A percentile compares a stretch with the other conserved stretches of the same genome.
Conservation (phyloP, 2,113 vertebrate genomes). For the Parus major region DNA sequence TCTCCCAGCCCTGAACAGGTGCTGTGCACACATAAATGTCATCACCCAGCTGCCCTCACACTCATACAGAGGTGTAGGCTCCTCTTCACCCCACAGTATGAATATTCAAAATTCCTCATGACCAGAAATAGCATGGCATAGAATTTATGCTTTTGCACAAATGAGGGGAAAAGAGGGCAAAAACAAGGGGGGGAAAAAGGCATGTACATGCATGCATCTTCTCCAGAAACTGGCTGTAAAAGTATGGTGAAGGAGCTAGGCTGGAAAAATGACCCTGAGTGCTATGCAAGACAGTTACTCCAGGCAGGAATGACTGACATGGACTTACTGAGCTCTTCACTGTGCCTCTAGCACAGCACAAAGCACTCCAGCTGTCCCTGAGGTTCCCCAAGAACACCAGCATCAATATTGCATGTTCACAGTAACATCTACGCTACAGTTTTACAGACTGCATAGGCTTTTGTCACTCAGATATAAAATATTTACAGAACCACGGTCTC, state of each 20-base stretch:
- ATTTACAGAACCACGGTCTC: not conserved
- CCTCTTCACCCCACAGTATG: not conserved
- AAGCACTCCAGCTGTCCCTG: not conserved
- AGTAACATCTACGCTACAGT: not conserved
- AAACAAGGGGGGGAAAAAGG: rapidly evolving
- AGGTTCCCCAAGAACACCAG: not conserved
- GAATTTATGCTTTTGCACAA: not conserved
- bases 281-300: not conserved
- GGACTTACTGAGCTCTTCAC: not conserved
- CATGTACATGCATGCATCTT: not conserved
- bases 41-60: not conserved
- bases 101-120: not conserved
- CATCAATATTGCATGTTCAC: not conserved
- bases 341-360: not conserved
- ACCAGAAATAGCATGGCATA: not conserved
- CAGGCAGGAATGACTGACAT: not conserved
- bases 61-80: not conserved
- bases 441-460: not conserved
- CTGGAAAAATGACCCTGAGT: not conserved
- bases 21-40: not conserved
- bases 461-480: slow-evolving; percentile 2
- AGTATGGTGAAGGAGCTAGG: not conserved
- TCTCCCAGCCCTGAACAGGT: not conserved
- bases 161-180: rapidly evolving
- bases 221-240: not conserved